A percentile compares a stretch with the other conserved stretches of the same genome.
phyloP scores from a whole-genome alignment of 2,113 vertebrate genomes.

The Oenanthe melanoleuca region DNA sequence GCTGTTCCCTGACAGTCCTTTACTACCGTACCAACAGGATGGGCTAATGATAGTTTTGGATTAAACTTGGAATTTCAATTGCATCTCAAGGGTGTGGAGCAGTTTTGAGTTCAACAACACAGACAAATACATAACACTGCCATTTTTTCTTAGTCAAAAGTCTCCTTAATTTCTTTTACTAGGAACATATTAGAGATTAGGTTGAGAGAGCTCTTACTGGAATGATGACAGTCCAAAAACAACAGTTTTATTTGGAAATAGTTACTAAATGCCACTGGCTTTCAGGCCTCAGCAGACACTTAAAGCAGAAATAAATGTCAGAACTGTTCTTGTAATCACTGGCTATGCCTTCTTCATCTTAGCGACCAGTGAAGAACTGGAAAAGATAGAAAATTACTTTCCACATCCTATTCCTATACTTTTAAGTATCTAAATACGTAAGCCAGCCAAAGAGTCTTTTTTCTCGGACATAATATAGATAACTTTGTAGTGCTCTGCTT shows the following conservation, averaged over 20 bases:
- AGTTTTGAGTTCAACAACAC: background rate
- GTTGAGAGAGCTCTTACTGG: background rate
- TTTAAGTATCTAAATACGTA: background rate
- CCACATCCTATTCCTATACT: background rate
- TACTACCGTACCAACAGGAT: background rate
- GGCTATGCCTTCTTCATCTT: background rate
- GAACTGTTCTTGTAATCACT: background rate
- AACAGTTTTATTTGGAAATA: slow-evolving; percentile 34
- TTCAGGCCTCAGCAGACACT: background rate
- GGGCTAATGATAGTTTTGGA: slow-evolving; percentile 40
- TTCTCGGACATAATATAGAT: background rate
- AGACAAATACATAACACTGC: background rate
- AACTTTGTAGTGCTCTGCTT: background rate
- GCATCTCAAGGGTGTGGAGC: background rate
- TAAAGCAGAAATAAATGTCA: slow-evolving; percentile 29
- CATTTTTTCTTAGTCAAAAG: background rate
- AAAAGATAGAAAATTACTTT: slow-evolving; percentile 4
- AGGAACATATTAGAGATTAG: background rate
- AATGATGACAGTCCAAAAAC: background rate
- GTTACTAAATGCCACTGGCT: slow-evolving; percentile 6
- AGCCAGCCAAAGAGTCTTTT: background rate
- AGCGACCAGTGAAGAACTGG: background rate
- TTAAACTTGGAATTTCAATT: slow-evolving; percentile 19
- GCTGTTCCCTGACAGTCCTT: background rate
- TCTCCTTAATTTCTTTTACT: slow-evolving; percentile 12